phyloP scores from a whole-genome alignment of 2,113 vertebrate species.

The Platichthys flesus region DNA sequence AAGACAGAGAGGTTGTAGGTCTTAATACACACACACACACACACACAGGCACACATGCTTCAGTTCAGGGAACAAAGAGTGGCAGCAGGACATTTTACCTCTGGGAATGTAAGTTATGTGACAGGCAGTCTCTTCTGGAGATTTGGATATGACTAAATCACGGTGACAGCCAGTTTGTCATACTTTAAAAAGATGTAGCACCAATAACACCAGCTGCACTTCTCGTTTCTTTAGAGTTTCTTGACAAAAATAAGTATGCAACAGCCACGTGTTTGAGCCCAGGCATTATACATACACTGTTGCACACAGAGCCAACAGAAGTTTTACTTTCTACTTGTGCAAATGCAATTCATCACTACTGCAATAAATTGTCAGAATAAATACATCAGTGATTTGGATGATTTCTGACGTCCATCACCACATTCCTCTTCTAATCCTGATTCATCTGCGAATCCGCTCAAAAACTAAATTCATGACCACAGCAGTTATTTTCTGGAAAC shows the following conservation, averaged over 20 bases:
- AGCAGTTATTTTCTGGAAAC: background rate
- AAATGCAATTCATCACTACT: background rate
- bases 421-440: background rate
- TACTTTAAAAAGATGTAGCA: conserved; percentile 42
- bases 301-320: background rate
- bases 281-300: background rate
- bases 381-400: background rate
- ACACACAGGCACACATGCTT: background rate
- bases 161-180: conserved; percentile 37
- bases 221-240: conserved; percentile 36
- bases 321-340: background rate
- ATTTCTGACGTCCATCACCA: background rate
- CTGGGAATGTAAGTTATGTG: conserved; percentile 65
- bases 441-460: background rate
- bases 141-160: conserved; percentile 43
- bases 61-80: conserved; percentile 36
- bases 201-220: conserved; percentile 54
- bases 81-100: conserved; percentile 49
- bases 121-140: conserved; percentile 63
- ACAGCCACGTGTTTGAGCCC: conserved; percentile 8
- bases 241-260: background rate
- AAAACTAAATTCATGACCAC: background rate
- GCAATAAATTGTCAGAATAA: background rate
- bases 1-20: conserved; percentile 25
- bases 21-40: conserved; percentile 28